phyloP scores from a whole-genome alignment of 2,797 vertebrate species.

The Sorex maritimensis region DNA sequence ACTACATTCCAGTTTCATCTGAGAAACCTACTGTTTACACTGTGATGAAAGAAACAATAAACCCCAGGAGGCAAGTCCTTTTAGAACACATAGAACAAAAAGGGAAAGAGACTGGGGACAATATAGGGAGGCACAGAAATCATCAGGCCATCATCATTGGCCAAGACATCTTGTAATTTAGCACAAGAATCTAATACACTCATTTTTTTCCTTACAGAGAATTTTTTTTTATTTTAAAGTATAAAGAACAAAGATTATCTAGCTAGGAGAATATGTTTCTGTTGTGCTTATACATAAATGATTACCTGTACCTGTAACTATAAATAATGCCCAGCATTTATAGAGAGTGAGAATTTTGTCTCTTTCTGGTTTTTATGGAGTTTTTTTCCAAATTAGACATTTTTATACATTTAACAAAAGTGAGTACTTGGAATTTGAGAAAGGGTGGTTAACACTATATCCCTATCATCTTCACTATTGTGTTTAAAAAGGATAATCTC shows the following conservation, averaged over 20 bases:
- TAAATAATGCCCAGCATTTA: not conserved
- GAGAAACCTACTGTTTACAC: not conserved
- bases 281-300: conserved; percentile 18
- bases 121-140: not conserved
- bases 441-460: not conserved
- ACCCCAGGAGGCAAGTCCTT: not conserved
- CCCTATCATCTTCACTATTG: not conserved
- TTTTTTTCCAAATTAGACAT: not conserved
- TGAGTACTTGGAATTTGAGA: conserved; percentile 11
- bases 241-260: not conserved
- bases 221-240: conserved; percentile 29
- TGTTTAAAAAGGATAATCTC: conserved; percentile 27
- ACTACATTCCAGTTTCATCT: conserved; percentile 1
- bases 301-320: not conserved
- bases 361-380: not conserved
- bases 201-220: not conserved
- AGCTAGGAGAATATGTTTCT: not conserved
- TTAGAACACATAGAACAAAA: not conserved
- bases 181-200: not conserved
- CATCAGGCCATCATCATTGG: not conserved
- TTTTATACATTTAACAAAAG: not conserved
- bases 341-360: not conserved
- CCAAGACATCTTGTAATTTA: not conserved
- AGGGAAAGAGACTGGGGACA: accelerated
- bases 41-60: not conserved